phyloP scores from a whole-genome alignment of 2,888 invertebrate species.

The Cyclophora punctaria region DNA sequence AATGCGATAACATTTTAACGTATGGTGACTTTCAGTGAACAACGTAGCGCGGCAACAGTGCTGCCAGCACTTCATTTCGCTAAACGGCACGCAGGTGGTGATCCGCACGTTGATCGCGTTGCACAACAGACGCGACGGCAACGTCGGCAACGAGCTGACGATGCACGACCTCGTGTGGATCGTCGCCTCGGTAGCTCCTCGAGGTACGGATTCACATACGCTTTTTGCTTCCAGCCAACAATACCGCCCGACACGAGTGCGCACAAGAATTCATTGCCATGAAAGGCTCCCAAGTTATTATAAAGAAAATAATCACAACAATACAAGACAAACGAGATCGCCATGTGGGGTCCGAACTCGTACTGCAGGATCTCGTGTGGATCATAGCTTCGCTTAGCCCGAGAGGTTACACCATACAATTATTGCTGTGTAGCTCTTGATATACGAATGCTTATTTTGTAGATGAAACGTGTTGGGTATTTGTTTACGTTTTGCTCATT shows the following conservation, averaged over 20 bases:
- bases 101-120: slow-evolving; percentile 70
- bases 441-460: too few species aligned
- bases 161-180: slow-evolving; percentile 77
- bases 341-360: slow-evolving; percentile 54
- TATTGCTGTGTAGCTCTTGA: too few species aligned
- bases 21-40: slow-evolving; percentile 61
- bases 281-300: slow-evolving; percentile 69
- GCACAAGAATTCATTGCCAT: slow-evolving; percentile 62
- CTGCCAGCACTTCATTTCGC: slow-evolving; percentile 65
- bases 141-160: slow-evolving; percentile 67
- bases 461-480: too few species aligned
- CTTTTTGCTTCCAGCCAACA: slow-evolving; percentile 58
- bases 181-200: slow-evolving; percentile 73
- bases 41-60: slow-evolving; percentile 68
- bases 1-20: background rate
- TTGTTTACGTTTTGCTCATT: too few species aligned
- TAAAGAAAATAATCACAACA: slow-evolving; percentile 61
- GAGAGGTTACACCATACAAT: slow-evolving; percentile 44
- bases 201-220: slow-evolving; percentile 47
- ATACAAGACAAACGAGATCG: slow-evolving; percentile 64
- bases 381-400: slow-evolving; percentile 71
- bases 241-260: slow-evolving; percentile 55
- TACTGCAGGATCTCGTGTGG: slow-evolving; percentile 74
- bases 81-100: slow-evolving; percentile 74
- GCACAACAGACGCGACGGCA: slow-evolving; percentile 69